phyloP scores from a whole-genome alignment of 2,888 invertebrate genomes.

The Poecilus cupreus region DNA sequence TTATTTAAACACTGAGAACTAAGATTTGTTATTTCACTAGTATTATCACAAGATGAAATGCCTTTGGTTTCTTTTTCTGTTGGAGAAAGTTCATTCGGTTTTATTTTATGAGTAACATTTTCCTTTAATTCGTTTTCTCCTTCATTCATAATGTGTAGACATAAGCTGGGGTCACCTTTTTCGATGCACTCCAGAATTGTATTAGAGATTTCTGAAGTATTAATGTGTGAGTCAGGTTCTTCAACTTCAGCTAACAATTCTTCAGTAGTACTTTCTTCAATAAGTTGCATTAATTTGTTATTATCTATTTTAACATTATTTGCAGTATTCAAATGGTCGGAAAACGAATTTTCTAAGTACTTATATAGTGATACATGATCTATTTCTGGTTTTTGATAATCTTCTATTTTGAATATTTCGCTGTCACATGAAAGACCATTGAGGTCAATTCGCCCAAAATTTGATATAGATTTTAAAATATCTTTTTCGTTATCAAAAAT shows the following conservation, averaged over 20 bases:
- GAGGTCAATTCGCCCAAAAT: constrained; percentile 45
- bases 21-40: not conserved
- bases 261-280: constrained; percentile 23
- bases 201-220: constrained; percentile 11
- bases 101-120: not conserved
- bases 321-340: constrained; percentile 2
- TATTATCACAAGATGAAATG: constrained; percentile 38
- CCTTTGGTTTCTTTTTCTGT: constrained; percentile 26
- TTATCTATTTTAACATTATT: constrained; percentile 32
- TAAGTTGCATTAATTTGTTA: constrained; percentile 35
- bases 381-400: constrained; percentile 48
- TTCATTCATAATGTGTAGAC: constrained; percentile 10
- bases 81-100: not conserved
- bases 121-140: constrained; percentile 1
- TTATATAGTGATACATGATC: constrained; percentile 49
- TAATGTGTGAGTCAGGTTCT: not conserved
- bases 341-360: constrained; percentile 34
- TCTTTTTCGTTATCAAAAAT: constrained; percentile 46
- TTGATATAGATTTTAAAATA: constrained; percentile 24
- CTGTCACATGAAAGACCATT: constrained; percentile 46
- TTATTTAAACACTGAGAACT: constrained; percentile 25
- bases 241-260: constrained; percentile 11
- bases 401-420: constrained; percentile 48
- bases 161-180: constrained; percentile 46
- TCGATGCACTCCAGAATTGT: constrained; percentile 50